These are phyloP conservation scores for Phataginus tricuspis DNA, from an alignment of 2,797 vertebrate species.

Conservation along the genomic window DNA sequence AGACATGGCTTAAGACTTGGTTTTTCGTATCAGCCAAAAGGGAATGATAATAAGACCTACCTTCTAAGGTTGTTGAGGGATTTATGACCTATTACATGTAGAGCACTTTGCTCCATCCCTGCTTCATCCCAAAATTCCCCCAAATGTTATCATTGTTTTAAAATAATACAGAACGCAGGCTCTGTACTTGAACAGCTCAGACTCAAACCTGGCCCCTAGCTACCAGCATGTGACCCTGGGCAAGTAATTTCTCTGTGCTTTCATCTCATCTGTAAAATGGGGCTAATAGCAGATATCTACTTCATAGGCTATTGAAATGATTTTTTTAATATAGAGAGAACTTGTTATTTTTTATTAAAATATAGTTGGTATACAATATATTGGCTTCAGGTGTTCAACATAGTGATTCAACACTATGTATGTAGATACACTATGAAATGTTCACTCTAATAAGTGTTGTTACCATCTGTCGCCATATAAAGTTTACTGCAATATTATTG, in stretches of 20 bases:
- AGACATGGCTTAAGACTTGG: background rate
- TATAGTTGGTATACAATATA: no score
- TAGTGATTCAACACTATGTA: no score
- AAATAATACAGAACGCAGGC: background rate
- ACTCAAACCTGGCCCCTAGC: background rate
- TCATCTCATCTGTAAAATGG: background rate
- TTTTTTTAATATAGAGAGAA: no score
- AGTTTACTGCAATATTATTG: no score
- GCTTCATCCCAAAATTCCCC: background rate
- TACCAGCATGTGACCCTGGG: background rate
- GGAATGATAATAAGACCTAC: background rate
- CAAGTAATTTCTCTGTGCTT: background rate
- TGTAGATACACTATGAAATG: no score
- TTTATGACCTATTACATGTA: background rate
- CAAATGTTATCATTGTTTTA: background rate
- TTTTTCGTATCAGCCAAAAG: background rate
- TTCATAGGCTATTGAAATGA: background rate
- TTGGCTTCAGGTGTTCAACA: no score
- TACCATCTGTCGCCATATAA: no score
- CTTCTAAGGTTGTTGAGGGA: background rate
- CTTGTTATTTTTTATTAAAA: no score
- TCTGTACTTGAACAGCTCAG: background rate
- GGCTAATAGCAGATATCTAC: background rate
- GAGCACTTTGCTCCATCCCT: background rate
- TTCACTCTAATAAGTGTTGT: no score